Percentiles rank a stretch among this genome's conserved stretches.
Conservation (phyloP, 1,140 invertebrate species). For the Drosophila pseudoobscura region DNA sequence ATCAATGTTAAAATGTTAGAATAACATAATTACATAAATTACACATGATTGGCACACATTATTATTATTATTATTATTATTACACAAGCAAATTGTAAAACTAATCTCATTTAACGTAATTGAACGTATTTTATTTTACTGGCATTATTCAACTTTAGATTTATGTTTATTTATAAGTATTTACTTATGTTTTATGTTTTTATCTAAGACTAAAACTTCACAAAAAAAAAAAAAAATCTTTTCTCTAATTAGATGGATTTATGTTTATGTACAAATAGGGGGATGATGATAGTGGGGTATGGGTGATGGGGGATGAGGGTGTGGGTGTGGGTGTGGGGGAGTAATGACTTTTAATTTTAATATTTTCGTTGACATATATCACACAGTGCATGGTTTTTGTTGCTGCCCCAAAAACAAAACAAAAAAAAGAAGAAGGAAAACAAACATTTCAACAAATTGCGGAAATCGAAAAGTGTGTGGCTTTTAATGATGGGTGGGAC, state of each 20-base stretch:
- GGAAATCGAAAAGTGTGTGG: slow-evolving; percentile 35
- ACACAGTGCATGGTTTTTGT: slow-evolving; percentile 55
- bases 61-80: not conserved
- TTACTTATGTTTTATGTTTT: slow-evolving; percentile 6
- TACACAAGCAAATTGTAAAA: slow-evolving; percentile 51
- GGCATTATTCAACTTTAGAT: slow-evolving; percentile 50
- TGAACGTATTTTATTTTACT: slow-evolving; percentile 61
- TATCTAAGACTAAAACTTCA: too few relatives aligned
- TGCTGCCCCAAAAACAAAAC: slow-evolving; percentile 44
- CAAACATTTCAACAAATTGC: slow-evolving; percentile 61
- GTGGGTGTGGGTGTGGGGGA: not conserved
- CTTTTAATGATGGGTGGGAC: slow-evolving; percentile 53
- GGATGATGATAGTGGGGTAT: not conserved
- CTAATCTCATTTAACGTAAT: slow-evolving; percentile 64
- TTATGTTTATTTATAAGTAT: slow-evolving; percentile 44
- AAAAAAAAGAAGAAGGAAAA: slow-evolving; percentile 12
- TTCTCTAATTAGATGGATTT: slow-evolving; percentile 22
- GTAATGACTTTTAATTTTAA: slow-evolving; percentile 66
- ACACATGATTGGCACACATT: slow-evolving; percentile 65
- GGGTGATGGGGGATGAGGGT: not conserved
- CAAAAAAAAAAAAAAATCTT: too few relatives aligned
- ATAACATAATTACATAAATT: slow-evolving; percentile 68
- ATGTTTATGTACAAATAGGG: slow-evolving; percentile 64
- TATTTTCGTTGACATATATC: slow-evolving; percentile 73
- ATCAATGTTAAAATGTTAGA: slow-evolving; percentile 18